phyloP scores from a whole-genome alignment of 2,888 invertebrate species.

The Enchytraeus crypticus region DNA sequence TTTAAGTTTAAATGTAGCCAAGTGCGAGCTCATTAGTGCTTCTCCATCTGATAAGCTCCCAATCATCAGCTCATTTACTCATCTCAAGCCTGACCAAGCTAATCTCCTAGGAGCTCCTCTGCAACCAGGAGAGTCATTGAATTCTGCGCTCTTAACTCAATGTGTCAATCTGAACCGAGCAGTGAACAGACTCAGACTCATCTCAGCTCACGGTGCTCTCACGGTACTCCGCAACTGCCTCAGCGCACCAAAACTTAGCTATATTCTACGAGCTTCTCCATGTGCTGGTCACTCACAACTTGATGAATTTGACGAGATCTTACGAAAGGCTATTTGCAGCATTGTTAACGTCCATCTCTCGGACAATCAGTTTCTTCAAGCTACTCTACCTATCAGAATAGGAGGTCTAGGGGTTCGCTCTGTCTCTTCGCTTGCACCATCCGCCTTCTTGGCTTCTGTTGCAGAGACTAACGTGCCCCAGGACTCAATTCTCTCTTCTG shows the following conservation, averaged over 20 bases:
- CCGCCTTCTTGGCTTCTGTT: not conserved
- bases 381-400: not conserved
- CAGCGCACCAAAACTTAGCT: not conserved
- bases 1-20: too few relatives aligned
- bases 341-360: not conserved
- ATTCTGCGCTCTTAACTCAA: not conserved
- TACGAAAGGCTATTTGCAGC: not conserved
- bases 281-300: not conserved
- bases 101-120: not conserved
- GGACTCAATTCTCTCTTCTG: not conserved
- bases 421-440: not conserved
- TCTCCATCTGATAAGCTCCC: too few relatives aligned
- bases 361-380: not conserved
- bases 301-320: not conserved
- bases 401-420: not conserved
- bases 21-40: too few relatives aligned
- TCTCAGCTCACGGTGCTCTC: not conserved
- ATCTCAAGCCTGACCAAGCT: not conserved
- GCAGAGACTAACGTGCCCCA: not conserved
- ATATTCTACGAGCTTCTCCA: not conserved
- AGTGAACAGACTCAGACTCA: not conserved
- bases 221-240: not conserved
- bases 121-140: not conserved
- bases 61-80: too few relatives aligned
- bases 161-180: not conserved